Percentiles rank a stretch among this genome's conserved stretches.
Conservation (phyloP, 2,888 invertebrate species). For the Drosophila eohydei region DNA sequence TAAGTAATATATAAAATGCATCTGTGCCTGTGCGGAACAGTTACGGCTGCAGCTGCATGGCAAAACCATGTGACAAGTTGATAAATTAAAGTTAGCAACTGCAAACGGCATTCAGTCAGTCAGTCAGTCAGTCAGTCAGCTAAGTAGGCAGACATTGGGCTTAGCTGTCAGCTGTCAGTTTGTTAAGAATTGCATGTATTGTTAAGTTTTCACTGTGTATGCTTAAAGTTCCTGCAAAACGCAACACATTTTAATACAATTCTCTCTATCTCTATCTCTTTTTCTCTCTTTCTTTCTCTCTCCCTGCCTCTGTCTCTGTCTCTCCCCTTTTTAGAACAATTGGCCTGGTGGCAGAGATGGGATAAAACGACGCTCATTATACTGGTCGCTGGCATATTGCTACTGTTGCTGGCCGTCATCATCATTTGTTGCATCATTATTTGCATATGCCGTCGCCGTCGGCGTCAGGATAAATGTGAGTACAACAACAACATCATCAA, state of each 20-base stretch:
- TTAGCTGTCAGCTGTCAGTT: conserved; percentile 49
- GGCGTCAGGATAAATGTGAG: conserved; percentile 87
- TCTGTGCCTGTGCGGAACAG: conserved; percentile 8
- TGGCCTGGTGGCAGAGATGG: conserved; percentile 92
- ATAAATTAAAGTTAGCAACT: conserved; percentile 67
- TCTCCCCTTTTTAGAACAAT: conserved; percentile 87
- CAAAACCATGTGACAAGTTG: conserved; percentile 70
- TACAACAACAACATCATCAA: conserved; percentile 49
- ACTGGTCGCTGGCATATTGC: conserved; percentile 89
- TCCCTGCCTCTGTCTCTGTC: conserved; percentile 26
- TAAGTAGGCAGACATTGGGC: conserved; percentile 53
- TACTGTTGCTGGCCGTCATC: conserved; percentile 89
- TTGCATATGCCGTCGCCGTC: conserved; percentile 91
- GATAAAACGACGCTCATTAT: conserved; percentile 92
- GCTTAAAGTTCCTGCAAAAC: conserved; percentile 29
- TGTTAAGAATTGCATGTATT: conserved; percentile 53
- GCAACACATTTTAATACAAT: conserved; percentile 22
- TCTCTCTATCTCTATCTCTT: conserved; percentile 15
- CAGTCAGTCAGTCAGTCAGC: conserved; percentile 38
- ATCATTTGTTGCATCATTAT: conserved; percentile 94
- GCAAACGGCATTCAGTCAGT: conserved; percentile 24
- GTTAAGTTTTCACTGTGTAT: conserved; percentile 25
- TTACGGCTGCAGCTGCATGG: conserved; percentile 32
- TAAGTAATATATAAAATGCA: conserved; percentile 9
- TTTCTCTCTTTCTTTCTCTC: conserved; percentile 14